Base-by-base conservation (phyloP, 2,113 vertebrate species). In the Megaceryle maxima region DNA sequence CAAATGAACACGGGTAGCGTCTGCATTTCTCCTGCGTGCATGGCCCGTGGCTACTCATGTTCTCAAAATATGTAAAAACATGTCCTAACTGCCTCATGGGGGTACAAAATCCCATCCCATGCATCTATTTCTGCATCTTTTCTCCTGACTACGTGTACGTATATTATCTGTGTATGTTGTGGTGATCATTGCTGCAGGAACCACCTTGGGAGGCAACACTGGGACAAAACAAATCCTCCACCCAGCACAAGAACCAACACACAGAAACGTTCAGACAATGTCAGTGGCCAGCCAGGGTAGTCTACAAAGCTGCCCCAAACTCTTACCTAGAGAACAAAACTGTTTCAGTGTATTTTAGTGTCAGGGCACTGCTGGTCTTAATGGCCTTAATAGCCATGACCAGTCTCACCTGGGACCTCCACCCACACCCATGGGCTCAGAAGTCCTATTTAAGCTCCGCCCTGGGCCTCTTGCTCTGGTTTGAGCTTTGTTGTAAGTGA, bases 401-500 rank as follows among this genome's bases (percentile, higher is more conserved):
- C 13, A 90, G 31, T n/a, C 55, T 69, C 39, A 67, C 39, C 51
- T 91, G 77, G 18, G 14, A 5, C 35, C 53, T 73, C 24, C 3
- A 1, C 13, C n/a, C 31, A 67, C 51, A 22, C n/a, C 43, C 17
- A 17, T 28, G 26, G 35, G 48, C 26, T 28, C 33, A 51, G 31
- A 37, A 68, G 22, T 6, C 37, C 29, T 84, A 7, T 29, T 25
- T 46, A 53, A 69, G 9, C 16, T 37, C 50, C 4, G 5, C 6
- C 8, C 4, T 15, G 28, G 11, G 17, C 2, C 0, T 0, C 29
- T 2, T 39, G 3, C 3, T 0, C 1, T 1, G 4, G 7, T 0
- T 0, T 26, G 14, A 20, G 14, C 1, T 37, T 33, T 82, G n/a
- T 6, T 70, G 10, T 35, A 10, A 21, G 12, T 60, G 6, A 25